These are phyloP conservation scores for Tinamus guttatus DNA, from an alignment of 2,113 vertebrate species.

Conservation along the genomic window DNA sequence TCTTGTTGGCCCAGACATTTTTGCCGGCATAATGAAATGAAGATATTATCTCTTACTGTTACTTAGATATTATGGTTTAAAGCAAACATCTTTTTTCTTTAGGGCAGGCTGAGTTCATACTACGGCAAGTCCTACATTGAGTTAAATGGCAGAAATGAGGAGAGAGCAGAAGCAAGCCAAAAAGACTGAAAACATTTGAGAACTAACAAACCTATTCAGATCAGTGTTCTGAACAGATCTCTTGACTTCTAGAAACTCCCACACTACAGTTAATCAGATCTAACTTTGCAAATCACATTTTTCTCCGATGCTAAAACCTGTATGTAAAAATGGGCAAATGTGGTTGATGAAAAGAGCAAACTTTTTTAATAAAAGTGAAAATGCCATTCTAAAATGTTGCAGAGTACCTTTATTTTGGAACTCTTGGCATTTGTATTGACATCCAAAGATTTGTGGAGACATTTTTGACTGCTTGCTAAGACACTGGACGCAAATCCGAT, in stretches of 20 bases:
- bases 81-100: neutral
- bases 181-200: neutral
- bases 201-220: neutral
- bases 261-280: neutral
- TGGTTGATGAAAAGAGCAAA: neutral
- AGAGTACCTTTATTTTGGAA: neutral
- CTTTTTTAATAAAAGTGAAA: neutral
- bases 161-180: neutral
- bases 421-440: neutral
- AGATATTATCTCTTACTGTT: constrained; percentile 18
- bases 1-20: neutral
- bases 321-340: neutral
- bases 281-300: neutral
- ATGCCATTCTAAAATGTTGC: neutral
- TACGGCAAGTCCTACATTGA: neutral
- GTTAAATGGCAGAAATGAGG: neutral
- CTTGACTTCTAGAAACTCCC: neutral
- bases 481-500: neutral
- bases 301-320: neutral
- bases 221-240: neutral
- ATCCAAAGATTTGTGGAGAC: neutral
- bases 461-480: neutral
- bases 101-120: constrained; percentile 3
- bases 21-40: neutral
- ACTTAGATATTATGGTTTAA: neutral